A percentile compares a stretch with the other conserved stretches of the same genome.
These are phyloP conservation scores for Oreochromis tanganicae DNA, from an alignment of 2,113 vertebrate genomes.

Conservation along the genomic window DNA sequence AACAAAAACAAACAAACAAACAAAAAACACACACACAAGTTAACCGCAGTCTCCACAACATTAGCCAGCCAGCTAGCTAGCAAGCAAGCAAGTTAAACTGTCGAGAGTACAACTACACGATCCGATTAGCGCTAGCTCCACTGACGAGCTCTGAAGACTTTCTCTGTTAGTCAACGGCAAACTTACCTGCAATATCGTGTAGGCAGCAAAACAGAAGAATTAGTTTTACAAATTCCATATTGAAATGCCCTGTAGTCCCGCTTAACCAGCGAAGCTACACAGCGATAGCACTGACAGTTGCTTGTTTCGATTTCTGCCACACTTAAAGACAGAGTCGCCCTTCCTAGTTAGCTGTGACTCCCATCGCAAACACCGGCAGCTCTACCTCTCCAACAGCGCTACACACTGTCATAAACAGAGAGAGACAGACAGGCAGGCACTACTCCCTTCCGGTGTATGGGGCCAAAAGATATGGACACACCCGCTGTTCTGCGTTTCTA, in stretches of 20 bases:
- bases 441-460: conserved; percentile 43
- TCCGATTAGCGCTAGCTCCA: conserved; percentile 41
- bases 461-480: background rate
- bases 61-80: conserved; percentile 35
- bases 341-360: conserved; percentile 37
- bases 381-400: conserved; percentile 4
- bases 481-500: background rate
- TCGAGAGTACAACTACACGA: conserved; percentile 15
- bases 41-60: background rate
- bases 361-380: conserved; percentile 31
- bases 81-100: conserved; percentile 23
- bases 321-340: conserved; percentile 56
- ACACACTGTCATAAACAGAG: conserved; percentile 15
- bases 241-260: conserved; percentile 36
- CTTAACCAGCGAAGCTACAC: background rate
- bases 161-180: background rate
- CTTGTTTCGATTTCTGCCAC: conserved; percentile 47
- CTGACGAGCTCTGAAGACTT: conserved; percentile 18
- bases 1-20: background rate
- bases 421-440: background rate
- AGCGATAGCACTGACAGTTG: conserved; percentile 2
- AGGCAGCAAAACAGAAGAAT: conserved; percentile 57
- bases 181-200: conserved; percentile 59
- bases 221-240: conserved; percentile 60
- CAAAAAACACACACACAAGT: background rate